Conservation (phyloP, 2,797 vertebrate genomes). For the Urophycis tenuis region DNA sequence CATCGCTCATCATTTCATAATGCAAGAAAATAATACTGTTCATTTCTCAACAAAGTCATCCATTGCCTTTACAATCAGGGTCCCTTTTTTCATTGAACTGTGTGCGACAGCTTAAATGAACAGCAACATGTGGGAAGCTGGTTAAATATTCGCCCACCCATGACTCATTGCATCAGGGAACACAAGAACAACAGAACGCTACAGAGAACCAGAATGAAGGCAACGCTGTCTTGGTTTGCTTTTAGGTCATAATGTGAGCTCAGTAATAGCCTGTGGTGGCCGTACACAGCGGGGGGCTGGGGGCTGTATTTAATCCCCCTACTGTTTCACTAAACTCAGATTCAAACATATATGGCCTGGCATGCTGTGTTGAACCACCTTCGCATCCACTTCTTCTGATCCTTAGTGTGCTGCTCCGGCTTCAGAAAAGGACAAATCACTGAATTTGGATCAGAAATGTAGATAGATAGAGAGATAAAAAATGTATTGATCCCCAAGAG, state of each 20-base stretch:
- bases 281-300: background rate
- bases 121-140: constrained; percentile 22
- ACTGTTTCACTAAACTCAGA: background rate
- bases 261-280: background rate
- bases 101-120: background rate
- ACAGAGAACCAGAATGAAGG: background rate
- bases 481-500: no score
- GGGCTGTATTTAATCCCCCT: no score
- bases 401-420: background rate
- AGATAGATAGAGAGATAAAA: no score
- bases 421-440: background rate
- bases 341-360: background rate
- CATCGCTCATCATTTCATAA: no score
- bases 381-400: background rate
- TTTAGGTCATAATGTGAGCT: background rate
- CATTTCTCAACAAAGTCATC: background rate
- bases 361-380: background rate
- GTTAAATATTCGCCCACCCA: constrained; percentile 18
- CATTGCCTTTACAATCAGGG: background rate
- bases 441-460: background rate
- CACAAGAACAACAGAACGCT: constrained; percentile 2
- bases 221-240: background rate
- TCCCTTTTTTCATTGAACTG: constrained; percentile 9
- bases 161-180: constrained; percentile 22
- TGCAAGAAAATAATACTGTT: background rate